These are phyloP conservation scores for Mya arenaria DNA, from an alignment of 1,140 invertebrate genomes.

Conservation along the genomic window DNA sequence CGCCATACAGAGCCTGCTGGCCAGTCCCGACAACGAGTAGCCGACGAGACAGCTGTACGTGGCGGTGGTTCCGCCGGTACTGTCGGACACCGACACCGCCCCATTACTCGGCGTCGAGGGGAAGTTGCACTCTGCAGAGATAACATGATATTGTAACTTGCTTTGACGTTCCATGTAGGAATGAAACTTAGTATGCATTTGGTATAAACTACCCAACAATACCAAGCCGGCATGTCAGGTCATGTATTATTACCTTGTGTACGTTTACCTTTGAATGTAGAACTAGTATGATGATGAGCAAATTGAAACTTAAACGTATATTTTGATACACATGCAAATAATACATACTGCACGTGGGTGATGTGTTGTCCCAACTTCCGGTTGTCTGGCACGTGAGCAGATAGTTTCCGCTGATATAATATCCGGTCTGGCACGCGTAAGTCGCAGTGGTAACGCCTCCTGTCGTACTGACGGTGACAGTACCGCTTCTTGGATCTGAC, in stretches of 20 bases:
- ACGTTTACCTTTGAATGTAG: not conserved
- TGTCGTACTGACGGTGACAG: not conserved
- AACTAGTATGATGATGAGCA: not conserved
- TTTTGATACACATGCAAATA: not conserved
- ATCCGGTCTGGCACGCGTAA: constrained; percentile 24
- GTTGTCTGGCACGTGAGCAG: constrained; percentile 5
- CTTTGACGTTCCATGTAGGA: too few relatives aligned
- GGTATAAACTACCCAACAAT: too few relatives aligned
- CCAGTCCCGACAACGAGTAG: constrained; percentile 24
- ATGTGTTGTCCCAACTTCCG: constrained; percentile 22
- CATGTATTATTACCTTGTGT: too few relatives aligned
- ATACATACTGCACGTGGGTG: constrained; percentile 26
- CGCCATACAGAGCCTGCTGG: constrained; percentile 5
- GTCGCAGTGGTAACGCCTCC: constrained; percentile 15
- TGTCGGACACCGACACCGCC: constrained; percentile 25
- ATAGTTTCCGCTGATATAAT: constrained; percentile 21
- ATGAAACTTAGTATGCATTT: too few relatives aligned
- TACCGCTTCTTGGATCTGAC: constrained; percentile 24
- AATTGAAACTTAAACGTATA: not conserved
- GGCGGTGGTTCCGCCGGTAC: not conserved
- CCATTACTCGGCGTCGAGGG: constrained; percentile 25
- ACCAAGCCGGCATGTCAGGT: too few relatives aligned
- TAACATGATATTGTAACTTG: too few relatives aligned
- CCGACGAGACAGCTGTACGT: constrained; percentile 29
- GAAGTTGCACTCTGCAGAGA: constrained; percentile 50